Evolutionary conservation across 2,797 vertebrate genomes (phyloP).

Genomic region (Myotis planiceps): DNA sequence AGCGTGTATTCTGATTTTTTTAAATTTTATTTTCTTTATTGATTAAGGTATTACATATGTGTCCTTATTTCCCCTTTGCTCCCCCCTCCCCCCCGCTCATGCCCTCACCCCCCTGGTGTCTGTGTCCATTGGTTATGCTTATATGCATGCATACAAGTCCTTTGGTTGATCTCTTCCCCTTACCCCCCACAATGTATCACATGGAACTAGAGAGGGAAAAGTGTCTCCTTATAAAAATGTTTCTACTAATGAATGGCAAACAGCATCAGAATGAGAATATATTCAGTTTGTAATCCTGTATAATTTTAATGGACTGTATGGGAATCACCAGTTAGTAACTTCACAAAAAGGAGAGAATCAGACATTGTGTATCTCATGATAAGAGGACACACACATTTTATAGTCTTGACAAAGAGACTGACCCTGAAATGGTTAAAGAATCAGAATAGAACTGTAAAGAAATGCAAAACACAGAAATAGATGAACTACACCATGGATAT

Average conservation of each 20-base stretch:
- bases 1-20: neutral
- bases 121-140: no score
- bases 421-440: neutral
- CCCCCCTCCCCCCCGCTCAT: no score
- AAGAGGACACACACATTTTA: neutral
- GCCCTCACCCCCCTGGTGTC: no score
- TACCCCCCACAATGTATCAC: neutral
- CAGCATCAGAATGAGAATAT: neutral
- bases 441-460: neutral
- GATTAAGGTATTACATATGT: no score
- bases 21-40: neutral
- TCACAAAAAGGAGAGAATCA: neutral
- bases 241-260: neutral
- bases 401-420: neutral
- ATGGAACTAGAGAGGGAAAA: neutral
- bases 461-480: neutral
- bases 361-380: neutral
- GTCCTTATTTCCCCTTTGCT: neutral
- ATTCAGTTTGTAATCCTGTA: neutral
- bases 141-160: no score
- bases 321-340: neutral
- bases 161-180: no score
- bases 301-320: neutral
- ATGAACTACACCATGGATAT: neutral
- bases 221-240: neutral